Conservation (phyloP, 2,888 invertebrate species). For the Itoplectis maculator region DNA sequence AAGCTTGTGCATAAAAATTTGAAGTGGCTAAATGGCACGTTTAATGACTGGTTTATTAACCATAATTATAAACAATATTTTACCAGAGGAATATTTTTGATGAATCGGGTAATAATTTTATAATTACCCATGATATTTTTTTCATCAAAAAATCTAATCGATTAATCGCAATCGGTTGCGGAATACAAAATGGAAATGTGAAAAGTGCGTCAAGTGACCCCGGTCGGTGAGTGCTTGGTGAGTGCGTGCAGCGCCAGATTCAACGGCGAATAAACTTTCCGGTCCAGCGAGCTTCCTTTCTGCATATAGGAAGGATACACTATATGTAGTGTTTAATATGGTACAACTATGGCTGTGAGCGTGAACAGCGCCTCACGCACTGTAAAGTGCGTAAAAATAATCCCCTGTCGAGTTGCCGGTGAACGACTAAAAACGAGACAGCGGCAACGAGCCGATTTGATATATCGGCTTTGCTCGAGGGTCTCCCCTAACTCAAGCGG, state of each 20-base stretch:
- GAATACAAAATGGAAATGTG: neutral
- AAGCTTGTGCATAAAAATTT: no score
- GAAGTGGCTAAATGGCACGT: no score
- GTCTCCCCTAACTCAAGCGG: conserved; percentile 38
- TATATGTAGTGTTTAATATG: neutral
- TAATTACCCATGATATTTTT: no score
- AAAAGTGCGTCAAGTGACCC: no score
- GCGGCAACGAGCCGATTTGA: conserved; percentile 32
- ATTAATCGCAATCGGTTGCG: neutral
- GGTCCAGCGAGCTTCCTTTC: conserved; percentile 64
- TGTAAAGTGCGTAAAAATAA: neutral
- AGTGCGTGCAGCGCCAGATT: conserved; percentile 28
- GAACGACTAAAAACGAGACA: neutral
- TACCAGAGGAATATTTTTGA: no score
- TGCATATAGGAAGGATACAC: conserved; percentile 61
- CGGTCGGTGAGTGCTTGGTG: neutral
- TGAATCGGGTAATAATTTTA: no score
- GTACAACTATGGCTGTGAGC: conserved; percentile 24
- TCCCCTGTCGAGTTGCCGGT: conserved; percentile 22
- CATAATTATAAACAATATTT: no score
- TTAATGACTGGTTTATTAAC: no score
- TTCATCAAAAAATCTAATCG: no score
- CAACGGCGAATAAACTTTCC: conserved; percentile 61
- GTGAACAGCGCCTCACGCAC: conserved; percentile 39
- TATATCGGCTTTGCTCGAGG: conserved; percentile 30